Base-by-base conservation (phyloP, 2,888 invertebrate genomes). In the Cybosia mesomella region DNA sequence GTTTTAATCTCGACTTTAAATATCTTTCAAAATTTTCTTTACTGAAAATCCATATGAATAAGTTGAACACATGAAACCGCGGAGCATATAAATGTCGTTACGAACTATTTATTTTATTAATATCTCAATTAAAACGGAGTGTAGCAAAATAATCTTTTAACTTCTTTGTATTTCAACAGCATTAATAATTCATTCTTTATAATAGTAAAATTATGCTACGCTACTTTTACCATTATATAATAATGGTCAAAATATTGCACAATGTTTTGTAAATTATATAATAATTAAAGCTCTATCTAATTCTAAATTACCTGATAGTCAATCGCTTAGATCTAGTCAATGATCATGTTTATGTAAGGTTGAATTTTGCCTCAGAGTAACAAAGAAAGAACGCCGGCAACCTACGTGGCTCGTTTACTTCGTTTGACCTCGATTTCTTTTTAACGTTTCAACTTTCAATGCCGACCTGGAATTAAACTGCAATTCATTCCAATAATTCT, bases 391-490 rank as follows among this genome's bases (percentile, higher is more conserved):
- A 81, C 83, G 79, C 87, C 86, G 86, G 87, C 85, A 86, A 87
- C 80, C 87, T 87, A 92, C 94, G 94, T 94, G 93, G 93, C 92
- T 88, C 79, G 87, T 83, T 85, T 76, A 85, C 83, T 88, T 85
- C 85, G 81, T 87, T 83, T 94, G 95, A 95, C 95, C 95, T 95
- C 95, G 95, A 95, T 95, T 95, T 95, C 95, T 94, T 95, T 94
- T 92, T 85, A 89, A 90, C 90, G 87, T 87, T 89, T 89, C 87
- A 90, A 92, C 94, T 93, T 94, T 94, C 94, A 95, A 94, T 93
- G 92, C 91, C 92, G 91, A 88, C 88, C 83, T 86, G 79, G 83
- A 87, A 78, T 83, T 79, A 79, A 83, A 73, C 74, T 83, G 80
- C 79, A 84, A 81, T 79, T 80, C 70, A 75, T 68, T 74, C 64